Conservation (phyloP, 2,797 vertebrate genomes). For the Enoplosus armatus region DNA sequence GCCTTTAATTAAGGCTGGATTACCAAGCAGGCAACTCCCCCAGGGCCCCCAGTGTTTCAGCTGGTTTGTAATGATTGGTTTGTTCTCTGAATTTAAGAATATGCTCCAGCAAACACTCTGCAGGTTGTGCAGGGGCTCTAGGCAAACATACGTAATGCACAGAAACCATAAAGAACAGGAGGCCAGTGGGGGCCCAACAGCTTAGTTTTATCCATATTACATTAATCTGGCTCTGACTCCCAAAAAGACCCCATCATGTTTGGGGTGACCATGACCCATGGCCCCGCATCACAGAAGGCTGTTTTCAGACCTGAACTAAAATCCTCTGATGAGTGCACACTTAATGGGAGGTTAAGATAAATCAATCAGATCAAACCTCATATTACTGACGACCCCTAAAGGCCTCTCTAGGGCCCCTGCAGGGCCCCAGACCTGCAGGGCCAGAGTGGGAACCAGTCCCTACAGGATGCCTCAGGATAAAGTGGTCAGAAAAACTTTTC, state of each 20-base stretch:
- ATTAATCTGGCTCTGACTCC: too few species aligned
- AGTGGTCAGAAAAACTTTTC: conserved; percentile 32
- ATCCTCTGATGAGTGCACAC: not conserved
- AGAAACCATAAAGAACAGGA: too few species aligned
- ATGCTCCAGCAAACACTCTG: not conserved
- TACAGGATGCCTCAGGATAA: not conserved
- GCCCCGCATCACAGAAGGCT: too few species aligned
- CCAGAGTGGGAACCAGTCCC: not conserved
- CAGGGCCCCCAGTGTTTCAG: fast-evolving
- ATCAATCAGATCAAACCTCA: not conserved
- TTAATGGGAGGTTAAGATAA: not conserved
- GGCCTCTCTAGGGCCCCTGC: not conserved
- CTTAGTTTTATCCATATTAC: too few species aligned
- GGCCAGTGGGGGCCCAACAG: too few species aligned
- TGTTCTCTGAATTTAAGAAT: not conserved
- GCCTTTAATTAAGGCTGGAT: not conserved
- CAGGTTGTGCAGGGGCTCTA: too few species aligned
- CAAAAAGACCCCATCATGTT: too few species aligned
- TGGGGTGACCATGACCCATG: too few species aligned
- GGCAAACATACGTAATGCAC: too few species aligned
- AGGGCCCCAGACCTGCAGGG: conserved; percentile 1
- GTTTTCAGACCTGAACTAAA: too few species aligned
- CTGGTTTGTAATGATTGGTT: not conserved
- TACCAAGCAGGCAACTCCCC: not conserved
- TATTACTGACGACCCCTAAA: not conserved